phyloP scores from a whole-genome alignment of 2,888 invertebrate genomes.

The Opisthograptis luteolata region DNA sequence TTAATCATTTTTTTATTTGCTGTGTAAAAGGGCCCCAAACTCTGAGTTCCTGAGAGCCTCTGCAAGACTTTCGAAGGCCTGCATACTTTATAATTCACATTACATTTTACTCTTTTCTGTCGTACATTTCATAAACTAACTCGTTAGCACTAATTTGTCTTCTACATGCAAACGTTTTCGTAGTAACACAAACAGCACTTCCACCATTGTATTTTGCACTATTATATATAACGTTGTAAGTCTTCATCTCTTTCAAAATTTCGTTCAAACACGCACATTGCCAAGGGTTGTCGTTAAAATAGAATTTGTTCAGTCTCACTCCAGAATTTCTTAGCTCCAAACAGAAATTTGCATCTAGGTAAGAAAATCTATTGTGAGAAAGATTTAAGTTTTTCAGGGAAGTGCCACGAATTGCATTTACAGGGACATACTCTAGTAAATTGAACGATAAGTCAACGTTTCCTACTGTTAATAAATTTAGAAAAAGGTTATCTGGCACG shows the following conservation, averaged over 20 bases:
- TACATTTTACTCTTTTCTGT: conserved; percentile 13
- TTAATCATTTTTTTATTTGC: no score
- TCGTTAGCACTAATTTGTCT: conserved; percentile 56
- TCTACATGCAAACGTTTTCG: conserved; percentile 56
- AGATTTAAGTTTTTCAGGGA: conserved; percentile 63
- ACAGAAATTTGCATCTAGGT: conserved; percentile 66
- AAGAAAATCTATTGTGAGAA: conserved; percentile 63
- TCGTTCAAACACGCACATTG: conserved; percentile 69
- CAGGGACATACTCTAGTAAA: conserved; percentile 56
- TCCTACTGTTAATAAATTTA: conserved; percentile 50
- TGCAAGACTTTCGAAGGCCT: neutral
- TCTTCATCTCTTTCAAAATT: conserved; percentile 62
- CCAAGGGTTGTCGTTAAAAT: conserved; percentile 74
- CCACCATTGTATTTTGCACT: conserved; percentile 55
- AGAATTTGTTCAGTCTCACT: conserved; percentile 57
- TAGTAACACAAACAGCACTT: conserved; percentile 63
- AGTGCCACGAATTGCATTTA: conserved; percentile 61
- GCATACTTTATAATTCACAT: neutral
- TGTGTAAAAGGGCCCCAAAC: no score
- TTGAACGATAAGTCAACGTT: conserved; percentile 65
- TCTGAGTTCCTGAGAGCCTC: neutral
- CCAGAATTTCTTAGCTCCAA: conserved; percentile 65
- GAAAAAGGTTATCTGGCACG: conserved; percentile 59
- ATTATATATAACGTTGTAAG: conserved; percentile 57
- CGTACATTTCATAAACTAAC: conserved; percentile 53